These are phyloP conservation scores for Ceratina australensis DNA, from an alignment of 1,140 invertebrate species.

Conservation along the genomic window DNA sequence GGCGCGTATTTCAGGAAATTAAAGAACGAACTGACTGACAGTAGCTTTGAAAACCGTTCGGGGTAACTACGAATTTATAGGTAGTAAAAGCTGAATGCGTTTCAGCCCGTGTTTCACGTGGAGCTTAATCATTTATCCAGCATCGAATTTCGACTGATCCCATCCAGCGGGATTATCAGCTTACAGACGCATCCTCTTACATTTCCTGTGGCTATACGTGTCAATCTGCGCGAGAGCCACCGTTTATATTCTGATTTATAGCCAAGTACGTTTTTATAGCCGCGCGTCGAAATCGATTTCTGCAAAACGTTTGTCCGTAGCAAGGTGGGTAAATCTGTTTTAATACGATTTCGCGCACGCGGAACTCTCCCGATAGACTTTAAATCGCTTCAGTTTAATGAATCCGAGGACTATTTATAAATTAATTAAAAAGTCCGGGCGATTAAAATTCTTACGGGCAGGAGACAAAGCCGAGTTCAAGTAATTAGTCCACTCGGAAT, in stretches of 20 bases:
- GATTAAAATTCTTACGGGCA: not conserved
- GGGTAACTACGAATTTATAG: conserved; percentile 26
- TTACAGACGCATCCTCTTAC: conserved; percentile 38
- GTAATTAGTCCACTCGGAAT: conserved; percentile 30
- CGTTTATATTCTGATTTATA: conserved; percentile 42
- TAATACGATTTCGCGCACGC: too few species aligned
- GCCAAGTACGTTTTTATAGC: not conserved
- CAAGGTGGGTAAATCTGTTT: too few species aligned
- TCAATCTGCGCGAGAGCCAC: conserved; percentile 31
- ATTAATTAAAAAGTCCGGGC: not conserved
- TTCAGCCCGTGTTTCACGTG: conserved; percentile 35
- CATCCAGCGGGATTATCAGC: conserved; percentile 39
- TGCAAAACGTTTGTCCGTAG: too few species aligned
- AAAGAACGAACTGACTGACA: conserved; percentile 18
- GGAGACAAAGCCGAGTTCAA: conserved; percentile 5
- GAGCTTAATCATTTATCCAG: conserved; percentile 48
- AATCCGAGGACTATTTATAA: not conserved
- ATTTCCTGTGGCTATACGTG: conserved; percentile 1
- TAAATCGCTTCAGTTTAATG: too few species aligned
- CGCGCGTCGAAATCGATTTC: not conserved
- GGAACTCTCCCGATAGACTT: too few species aligned
- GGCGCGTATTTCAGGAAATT: conserved; percentile 17
- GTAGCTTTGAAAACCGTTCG: not conserved
- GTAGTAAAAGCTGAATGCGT: conserved; percentile 43
- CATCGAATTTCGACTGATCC: conserved; percentile 46